Base-by-base conservation (phyloP, 53 echinoderm and acorn worm species). In the Apostichopus leukothele region DNA sequence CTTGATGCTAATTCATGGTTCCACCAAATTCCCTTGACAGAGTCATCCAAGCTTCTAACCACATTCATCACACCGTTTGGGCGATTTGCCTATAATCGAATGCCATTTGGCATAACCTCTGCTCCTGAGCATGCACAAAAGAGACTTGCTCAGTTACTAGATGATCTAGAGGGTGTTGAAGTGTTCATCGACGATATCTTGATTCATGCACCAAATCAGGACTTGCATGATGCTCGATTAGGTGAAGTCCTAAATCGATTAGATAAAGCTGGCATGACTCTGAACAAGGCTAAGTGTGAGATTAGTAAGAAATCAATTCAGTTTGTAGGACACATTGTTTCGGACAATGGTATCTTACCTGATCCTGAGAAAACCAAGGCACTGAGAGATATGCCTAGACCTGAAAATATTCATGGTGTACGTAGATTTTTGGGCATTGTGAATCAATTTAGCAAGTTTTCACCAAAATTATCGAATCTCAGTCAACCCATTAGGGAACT, bases 41-140 rank as follows among this genome's bases (percentile, higher is more conserved):
- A 89, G 9, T 83, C 87, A 39, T 90, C 90, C 55, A 39, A 63
- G 8, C 59, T 86, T 63, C 51, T 93, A 4, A 91, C 91, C 2
- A 93, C 91, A 23, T 93, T 93, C 83, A 91, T 93, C 9, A 89
- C 91, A 12, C 93, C 91, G 1, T 93, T 86, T 61, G 91, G 91
- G 23, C 52, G 87, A 2, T 93, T 83, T 78, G 73, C 73, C 21
- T 93, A 89, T 76, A 89, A 59, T 87, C 51, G 92, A 14, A 63
- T 94, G 5, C 94, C 92, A 53, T 92, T 94, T 73, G 90, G 94
- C 8, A 91, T 91, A 9, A 91, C 79, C 6, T 91, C 90, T 3
- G 93, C 91, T 5, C 93, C 93, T 9, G 91, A 91, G 50, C 71
- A 88, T 51, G 89, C 78, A 1, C 88, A 88, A 51, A 76, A 75